phyloP scores from a whole-genome alignment of 1,140 invertebrate species.

The Tetranychus urticae region DNA sequence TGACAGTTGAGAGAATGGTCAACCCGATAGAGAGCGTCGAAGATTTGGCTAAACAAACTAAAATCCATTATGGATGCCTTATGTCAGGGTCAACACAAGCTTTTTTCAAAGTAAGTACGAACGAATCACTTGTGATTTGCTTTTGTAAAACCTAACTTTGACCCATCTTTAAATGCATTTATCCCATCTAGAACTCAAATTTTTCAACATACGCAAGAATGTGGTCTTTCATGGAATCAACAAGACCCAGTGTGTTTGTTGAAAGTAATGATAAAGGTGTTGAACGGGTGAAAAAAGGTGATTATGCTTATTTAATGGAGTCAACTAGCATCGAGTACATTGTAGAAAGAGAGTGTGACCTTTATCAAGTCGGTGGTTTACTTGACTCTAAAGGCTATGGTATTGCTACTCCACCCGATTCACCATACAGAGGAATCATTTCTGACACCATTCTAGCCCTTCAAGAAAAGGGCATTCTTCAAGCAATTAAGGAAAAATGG shows the following conservation, averaged over 20 bases:
- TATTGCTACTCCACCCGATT: conserved; percentile 21
- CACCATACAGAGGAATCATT: conserved; percentile 23
- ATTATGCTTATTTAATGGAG: conserved; percentile 72
- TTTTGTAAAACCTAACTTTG: too few species aligned
- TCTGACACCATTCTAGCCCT: conserved; percentile 24
- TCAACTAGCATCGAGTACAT: conserved; percentile 53
- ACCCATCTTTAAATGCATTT: background rate
- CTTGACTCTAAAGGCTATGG: conserved; percentile 33
- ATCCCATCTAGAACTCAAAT: conserved; percentile 39
- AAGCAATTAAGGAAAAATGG: conserved; percentile 22
- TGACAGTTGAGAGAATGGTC: conserved; percentile 30
- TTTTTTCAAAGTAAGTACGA: conserved; percentile 21
- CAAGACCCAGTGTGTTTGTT: conserved; percentile 54
- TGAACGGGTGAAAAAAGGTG: conserved; percentile 43
- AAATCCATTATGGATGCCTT: conserved; percentile 28
- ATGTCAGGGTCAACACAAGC: conserved; percentile 26
- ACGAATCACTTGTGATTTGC: background rate
- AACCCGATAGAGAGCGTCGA: conserved; percentile 29
- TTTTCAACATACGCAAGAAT: conserved; percentile 56
- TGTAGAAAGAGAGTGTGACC: conserved; percentile 42
- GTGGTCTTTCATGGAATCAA: conserved; percentile 60
- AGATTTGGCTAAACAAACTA: conserved; percentile 29
- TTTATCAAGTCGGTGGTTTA: conserved; percentile 46
- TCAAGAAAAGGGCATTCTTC: conserved; percentile 24
- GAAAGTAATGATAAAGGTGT: conserved; percentile 58